These are phyloP conservation scores for Pampus argenteus DNA, from an alignment of 2,797 vertebrate species.

Conservation along the genomic window DNA sequence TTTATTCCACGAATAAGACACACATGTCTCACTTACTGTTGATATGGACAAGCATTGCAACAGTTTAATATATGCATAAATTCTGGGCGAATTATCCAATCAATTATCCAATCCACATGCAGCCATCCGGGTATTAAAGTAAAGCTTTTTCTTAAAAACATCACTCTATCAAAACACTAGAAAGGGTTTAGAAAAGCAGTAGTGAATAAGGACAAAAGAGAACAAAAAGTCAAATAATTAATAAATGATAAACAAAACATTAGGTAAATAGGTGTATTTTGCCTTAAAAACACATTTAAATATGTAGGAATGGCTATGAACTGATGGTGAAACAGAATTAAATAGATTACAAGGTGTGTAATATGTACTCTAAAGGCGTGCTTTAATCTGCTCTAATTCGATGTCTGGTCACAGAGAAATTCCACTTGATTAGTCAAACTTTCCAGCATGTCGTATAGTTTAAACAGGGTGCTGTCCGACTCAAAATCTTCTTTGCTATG, in stretches of 20 bases:
- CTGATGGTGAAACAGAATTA: not conserved
- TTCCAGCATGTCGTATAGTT: conserved; percentile 39
- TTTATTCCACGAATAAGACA: too few relatives aligned
- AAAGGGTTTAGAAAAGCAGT: not conserved
- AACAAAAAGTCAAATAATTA: not conserved
- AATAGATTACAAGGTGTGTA: not conserved
- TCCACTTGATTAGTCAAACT: conserved; percentile 26
- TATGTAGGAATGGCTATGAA: not conserved
- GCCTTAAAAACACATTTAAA: not conserved
- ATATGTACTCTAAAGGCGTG: not conserved
- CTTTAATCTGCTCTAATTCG: conserved; percentile 27
- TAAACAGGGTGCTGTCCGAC: conserved; percentile 61
- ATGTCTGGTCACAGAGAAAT: conserved; percentile 30
- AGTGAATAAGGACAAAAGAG: not conserved
- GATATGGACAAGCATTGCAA: not conserved
- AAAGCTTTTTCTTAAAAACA: not conserved
- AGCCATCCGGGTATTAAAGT: not conserved
- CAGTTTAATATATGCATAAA: not conserved
- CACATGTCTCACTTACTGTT: too few relatives aligned
- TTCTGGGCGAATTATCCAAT: not conserved
- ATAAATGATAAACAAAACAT: not conserved
- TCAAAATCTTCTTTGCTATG: conserved; percentile 51
- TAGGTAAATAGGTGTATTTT: not conserved
- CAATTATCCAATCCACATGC: not conserved
- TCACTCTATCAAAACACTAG: not conserved